Evolutionary conservation across 2,113 vertebrate species (phyloP), one percentile per base, ranked within the genome.

Genomic region (Morone saxatilis): DNA sequence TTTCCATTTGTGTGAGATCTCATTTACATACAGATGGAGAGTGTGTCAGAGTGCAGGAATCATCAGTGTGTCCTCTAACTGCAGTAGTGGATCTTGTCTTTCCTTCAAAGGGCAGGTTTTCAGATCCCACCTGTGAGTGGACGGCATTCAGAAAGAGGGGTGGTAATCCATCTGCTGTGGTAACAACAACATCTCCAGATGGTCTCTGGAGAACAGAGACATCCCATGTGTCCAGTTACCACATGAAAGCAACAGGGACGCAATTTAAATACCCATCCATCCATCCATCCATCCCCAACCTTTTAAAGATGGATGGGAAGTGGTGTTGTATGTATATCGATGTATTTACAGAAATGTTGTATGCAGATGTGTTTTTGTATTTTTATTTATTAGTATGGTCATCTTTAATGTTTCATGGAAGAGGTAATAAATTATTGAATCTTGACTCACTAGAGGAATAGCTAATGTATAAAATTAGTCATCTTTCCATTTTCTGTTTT

Each of bases 1-100:
- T 25, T 56, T 31, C 43, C 48, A 14, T 22, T 9, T 20, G 51
- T 38, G 8, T 50, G 36, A 43, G 65, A 56, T 38, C 83, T 90
- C n/a, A 90, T 92, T 92, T 86, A 85, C 89, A 93, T 92, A 85
- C 94, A 94, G 94, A 91, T 95, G 94, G 94, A 86, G 78, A 94
- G 87, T 86, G 91, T 75, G 86, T 71, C 86, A 17, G 51, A 89
- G 84, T 78, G 87, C 77, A 80, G 82, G 88, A 69, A 79, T 88
- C 71, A 48, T 68, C 57, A 43, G 45, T 59, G 45, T 43, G 0
- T 85, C 81, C 87, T 47, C 50, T 76, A n/a, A 85, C 51, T 87
- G 86, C 88, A 81, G 89, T 47, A 91, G 90, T 91, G 92, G 84
- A 90, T 86, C 91, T 81, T 25, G 75, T 86, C 67, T 56, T 76